Evolutionary conservation across 1,140 invertebrate genomes (phyloP).

Genomic region (Uloborus diversus): DNA sequence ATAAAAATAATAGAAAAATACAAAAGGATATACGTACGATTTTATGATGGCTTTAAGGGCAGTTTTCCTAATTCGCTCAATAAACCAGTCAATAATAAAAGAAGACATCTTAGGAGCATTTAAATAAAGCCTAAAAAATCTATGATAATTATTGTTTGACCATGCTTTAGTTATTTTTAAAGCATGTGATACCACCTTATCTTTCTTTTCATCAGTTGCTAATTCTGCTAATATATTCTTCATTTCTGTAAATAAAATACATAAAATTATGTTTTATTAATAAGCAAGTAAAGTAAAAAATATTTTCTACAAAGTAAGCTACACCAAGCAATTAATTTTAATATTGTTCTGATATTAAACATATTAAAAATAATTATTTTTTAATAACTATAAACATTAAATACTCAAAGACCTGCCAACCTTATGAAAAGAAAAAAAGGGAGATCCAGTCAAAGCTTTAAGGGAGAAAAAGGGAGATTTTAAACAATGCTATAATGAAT

Average conservation of each 20-base stretch:
- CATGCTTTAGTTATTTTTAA: slow-evolving; percentile 88
- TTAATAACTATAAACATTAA: no score
- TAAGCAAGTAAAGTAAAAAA: no score
- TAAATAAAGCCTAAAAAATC: slow-evolving; percentile 89
- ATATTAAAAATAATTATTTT: no score
- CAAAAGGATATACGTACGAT: slow-evolving; percentile 81
- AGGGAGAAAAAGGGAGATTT: no score
- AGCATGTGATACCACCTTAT: slow-evolving; percentile 87
- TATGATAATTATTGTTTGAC: slow-evolving; percentile 89
- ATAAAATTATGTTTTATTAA: no score
- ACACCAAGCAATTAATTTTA: no score
- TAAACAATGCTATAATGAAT: no score
- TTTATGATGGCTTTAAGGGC: slow-evolving; percentile 93
- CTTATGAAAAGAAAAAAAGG: no score
- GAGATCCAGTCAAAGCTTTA: no score
- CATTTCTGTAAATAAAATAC: slow-evolving; percentile 78
- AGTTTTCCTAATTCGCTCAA: slow-evolving; percentile 87
- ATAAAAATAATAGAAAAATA: slow-evolving; percentile 27
- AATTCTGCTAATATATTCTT: slow-evolving; percentile 87
- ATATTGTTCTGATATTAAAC: no score
- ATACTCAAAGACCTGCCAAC: no score
- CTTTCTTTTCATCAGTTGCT: slow-evolving; percentile 78
- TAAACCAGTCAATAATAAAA: slow-evolving; percentile 97
- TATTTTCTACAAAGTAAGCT: no score
- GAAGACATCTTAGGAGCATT: slow-evolving; percentile 92